A percentile compares a stretch with the other conserved stretches of the same genome.
Evolutionary conservation across 2,888 invertebrate genomes (phyloP).

Genomic region (Cataglyphis livida): DNA sequence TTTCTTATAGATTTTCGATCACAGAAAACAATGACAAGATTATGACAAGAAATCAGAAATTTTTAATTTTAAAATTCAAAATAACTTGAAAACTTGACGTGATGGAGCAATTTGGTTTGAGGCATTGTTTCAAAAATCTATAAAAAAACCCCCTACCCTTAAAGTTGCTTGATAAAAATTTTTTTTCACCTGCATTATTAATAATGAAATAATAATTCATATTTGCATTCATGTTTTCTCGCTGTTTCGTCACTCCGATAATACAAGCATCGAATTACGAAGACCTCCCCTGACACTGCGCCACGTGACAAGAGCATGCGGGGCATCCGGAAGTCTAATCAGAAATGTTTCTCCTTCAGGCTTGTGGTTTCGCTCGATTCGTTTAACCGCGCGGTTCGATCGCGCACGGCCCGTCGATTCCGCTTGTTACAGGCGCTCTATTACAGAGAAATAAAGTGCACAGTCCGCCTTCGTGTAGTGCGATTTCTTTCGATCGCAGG

Average conservation of each 20-base stretch:
- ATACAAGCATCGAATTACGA: background rate
- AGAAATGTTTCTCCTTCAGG: conserved; percentile 62
- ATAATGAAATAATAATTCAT: background rate
- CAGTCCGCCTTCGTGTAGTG: conserved; percentile 17
- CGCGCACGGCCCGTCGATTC: conserved; percentile 61
- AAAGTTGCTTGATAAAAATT: too few relatives aligned
- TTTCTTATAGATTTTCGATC: too few relatives aligned
- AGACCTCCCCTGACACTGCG: background rate
- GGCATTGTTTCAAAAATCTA: too few relatives aligned
- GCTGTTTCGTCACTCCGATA: background rate
- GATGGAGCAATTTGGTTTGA: too few relatives aligned
- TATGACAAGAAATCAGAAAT: too few relatives aligned
- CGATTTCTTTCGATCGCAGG: conserved; percentile 53
- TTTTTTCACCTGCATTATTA: too few relatives aligned
- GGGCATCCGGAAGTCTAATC: conserved; percentile 55
- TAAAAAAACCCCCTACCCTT: too few relatives aligned
- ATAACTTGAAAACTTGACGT: too few relatives aligned
- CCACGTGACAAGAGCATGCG: conserved; percentile 47
- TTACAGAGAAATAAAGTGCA: conserved; percentile 50
- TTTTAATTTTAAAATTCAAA: too few relatives aligned
- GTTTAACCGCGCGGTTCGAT: conserved; percentile 58
- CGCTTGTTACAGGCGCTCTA: conserved; percentile 45
- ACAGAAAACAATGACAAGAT: too few relatives aligned
- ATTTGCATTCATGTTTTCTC: background rate
- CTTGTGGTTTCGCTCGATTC: conserved; percentile 50